Conservation (phyloP, 2,797 vertebrate genomes). For the Prionace glauca region DNA sequence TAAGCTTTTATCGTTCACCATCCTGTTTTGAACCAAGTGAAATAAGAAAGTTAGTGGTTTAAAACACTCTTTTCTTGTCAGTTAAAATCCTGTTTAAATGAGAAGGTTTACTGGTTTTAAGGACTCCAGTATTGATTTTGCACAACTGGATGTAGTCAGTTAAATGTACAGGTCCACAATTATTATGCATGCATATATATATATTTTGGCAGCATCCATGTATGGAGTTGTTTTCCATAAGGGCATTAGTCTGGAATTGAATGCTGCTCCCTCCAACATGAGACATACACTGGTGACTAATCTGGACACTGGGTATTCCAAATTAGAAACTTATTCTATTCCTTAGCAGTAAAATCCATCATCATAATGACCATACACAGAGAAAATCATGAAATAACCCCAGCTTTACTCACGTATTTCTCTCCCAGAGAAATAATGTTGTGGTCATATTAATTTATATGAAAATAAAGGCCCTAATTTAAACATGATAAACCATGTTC, state of each 20-base stretch:
- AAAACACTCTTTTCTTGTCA: background rate
- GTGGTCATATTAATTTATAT: background rate
- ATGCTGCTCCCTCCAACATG: background rate
- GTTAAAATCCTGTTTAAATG: background rate
- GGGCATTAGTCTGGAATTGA: background rate
- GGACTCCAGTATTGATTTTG: background rate
- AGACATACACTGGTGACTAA: background rate
- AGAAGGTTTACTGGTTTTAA: background rate
- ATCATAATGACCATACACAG: background rate
- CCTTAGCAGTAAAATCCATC: background rate
- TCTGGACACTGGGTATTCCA: background rate
- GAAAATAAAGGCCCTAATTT: background rate
- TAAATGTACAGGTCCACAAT: background rate
- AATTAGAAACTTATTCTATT: background rate
- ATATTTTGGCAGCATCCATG: background rate
- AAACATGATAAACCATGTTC: background rate
- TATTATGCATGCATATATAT: too few species aligned
- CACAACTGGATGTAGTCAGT: background rate
- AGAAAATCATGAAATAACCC: background rate
- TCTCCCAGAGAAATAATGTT: background rate
- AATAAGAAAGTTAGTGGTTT: background rate
- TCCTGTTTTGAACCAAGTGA: background rate
- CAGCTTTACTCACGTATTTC: background rate
- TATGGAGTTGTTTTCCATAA: background rate
- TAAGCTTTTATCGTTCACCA: background rate